phyloP scores from a whole-genome alignment of 1,140 invertebrate species.

The Venustaconcha ellipsiformis region DNA sequence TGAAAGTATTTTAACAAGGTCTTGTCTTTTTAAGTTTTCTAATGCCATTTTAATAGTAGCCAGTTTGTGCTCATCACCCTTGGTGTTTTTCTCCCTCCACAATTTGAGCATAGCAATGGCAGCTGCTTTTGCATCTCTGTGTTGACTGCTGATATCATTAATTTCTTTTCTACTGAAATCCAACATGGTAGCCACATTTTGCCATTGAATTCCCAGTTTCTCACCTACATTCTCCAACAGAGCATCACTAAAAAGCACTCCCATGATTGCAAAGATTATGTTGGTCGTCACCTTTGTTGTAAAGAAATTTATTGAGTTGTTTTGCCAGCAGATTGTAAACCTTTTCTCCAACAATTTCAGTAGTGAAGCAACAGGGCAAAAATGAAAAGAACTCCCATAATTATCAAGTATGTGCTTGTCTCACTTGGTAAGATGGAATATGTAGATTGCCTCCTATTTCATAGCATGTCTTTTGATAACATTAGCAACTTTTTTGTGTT shows the following conservation, averaged over 20 bases:
- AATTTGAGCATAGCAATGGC: constrained; percentile 10
- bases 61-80: constrained; percentile 17
- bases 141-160: background rate
- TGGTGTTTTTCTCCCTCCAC: constrained; percentile 8
- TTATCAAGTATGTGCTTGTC: no score
- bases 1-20: constrained; percentile 5
- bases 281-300: no score
- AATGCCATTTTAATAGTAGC: constrained; percentile 3
- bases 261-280: background rate
- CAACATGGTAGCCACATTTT: constrained; percentile 16
- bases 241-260: constrained; percentile 2
- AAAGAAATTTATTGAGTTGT: no score
- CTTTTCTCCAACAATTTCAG: no score
- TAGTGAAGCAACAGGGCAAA: no score
- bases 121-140: background rate
- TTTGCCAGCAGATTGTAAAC: no score
- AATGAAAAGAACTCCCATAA: no score
- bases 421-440: no score
- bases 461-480: no score
- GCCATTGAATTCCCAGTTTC: constrained; percentile 11
- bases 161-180: constrained; percentile 9
- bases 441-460: no score
- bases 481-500: no score
- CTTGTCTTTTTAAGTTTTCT: constrained; percentile 9
- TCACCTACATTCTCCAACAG: constrained; percentile 1